phyloP scores from a whole-genome alignment of 2,113 vertebrate species.

The Sinocyclocheilus anshuiensis region DNA sequence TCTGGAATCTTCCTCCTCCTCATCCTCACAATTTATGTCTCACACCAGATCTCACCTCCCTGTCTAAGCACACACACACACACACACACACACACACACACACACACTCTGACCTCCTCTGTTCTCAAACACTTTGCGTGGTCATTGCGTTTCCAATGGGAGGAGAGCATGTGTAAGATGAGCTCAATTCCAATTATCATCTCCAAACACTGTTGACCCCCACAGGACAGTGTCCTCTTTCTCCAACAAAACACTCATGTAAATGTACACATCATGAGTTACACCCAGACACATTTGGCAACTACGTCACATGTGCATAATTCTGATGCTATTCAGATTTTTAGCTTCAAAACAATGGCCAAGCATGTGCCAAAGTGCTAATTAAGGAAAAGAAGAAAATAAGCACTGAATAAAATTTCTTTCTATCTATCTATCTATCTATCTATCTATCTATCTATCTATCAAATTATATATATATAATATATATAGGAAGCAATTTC shows the following conservation, averaged over 20 bases:
- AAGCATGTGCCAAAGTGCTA: background rate
- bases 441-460: background rate
- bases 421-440: background rate
- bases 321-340: background rate
- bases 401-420: background rate
- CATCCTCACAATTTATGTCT: slow-evolving; percentile 49
- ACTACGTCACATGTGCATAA: background rate
- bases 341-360: background rate
- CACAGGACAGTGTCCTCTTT: background rate
- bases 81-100: slow-evolving; percentile 34
- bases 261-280: background rate
- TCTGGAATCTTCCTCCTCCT: slow-evolving; percentile 31
- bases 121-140: slow-evolving; percentile 15
- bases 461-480: no score
- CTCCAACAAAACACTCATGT: background rate
- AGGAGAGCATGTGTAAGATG: slow-evolving; percentile 45
- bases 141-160: slow-evolving; percentile 52
- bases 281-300: background rate
- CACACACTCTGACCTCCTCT: slow-evolving; percentile 50
- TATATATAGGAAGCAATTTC: no score
- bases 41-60: slow-evolving; percentile 4
- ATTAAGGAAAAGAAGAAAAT: background rate
- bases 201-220: slow-evolving; percentile 67
- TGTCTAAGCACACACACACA: slow-evolving; percentile 23
- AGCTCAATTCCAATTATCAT: slow-evolving; percentile 69